Percentiles rank a stretch among this genome's conserved stretches.
Conservation (phyloP, 1,140 invertebrate species). For the Aphaenogaster floridana region DNA sequence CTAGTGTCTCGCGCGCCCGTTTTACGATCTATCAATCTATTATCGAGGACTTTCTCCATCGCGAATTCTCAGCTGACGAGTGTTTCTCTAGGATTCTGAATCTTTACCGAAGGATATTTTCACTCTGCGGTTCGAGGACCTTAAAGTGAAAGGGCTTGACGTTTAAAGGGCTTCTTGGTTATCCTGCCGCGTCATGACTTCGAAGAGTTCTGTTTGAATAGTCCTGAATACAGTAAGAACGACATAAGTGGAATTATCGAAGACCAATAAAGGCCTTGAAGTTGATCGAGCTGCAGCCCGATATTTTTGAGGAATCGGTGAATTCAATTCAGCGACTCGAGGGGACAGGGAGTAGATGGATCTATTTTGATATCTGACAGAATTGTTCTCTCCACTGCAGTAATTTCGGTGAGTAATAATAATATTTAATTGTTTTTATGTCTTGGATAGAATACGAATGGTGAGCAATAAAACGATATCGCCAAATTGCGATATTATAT, state of each 20-base stretch:
- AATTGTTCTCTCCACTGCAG: neutral
- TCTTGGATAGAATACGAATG: neutral
- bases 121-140: neutral
- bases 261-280: slow-evolving; percentile 54
- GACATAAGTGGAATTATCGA: slow-evolving; percentile 58
- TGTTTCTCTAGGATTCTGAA: slow-evolving; percentile 19
- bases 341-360: slow-evolving; percentile 47
- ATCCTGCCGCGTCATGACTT: slow-evolving; percentile 25
- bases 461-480: neutral
- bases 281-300: slow-evolving; percentile 42
- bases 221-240: slow-evolving; percentile 40
- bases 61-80: slow-evolving; percentile 23
- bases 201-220: slow-evolving; percentile 43
- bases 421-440: slow-evolving; percentile 32
- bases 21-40: neutral
- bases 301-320: slow-evolving; percentile 51
- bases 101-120: slow-evolving; percentile 18
- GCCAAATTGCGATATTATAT: neutral
- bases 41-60: neutral
- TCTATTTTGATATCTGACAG: slow-evolving; percentile 60
- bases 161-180: slow-evolving; percentile 39
- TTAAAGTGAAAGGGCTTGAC: slow-evolving; percentile 41
- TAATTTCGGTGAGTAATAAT: slow-evolving; percentile 35
- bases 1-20: neutral
- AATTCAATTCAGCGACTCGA: slow-evolving; percentile 42